These are phyloP conservation scores for Clarias magur DNA, from an alignment of 2,113 vertebrate genomes.

Conservation along the genomic window DNA sequence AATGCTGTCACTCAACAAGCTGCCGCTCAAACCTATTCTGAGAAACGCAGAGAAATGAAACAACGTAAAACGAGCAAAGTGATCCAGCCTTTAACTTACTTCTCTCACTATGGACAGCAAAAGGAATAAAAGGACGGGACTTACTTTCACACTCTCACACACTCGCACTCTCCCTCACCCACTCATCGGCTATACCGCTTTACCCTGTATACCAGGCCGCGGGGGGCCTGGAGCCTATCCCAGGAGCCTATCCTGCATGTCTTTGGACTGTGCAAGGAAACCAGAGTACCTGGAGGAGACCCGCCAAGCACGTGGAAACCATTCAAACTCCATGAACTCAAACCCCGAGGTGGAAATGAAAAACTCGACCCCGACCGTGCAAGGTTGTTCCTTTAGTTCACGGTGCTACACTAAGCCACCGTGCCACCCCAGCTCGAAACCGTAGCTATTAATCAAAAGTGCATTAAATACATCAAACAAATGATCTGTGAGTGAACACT, in stretches of 20 bases:
- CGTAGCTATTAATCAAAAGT: not conserved
- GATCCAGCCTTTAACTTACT: not conserved
- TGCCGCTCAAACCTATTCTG: not conserved
- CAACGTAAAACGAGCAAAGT: not conserved
- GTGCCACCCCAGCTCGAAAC: not conserved
- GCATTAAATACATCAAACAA: not conserved
- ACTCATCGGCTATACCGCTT: too few species aligned
- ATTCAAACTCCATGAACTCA: too few species aligned
- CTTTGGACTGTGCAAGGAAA: too few species aligned
- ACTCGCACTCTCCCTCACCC: too few species aligned
- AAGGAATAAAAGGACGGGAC: not conserved
- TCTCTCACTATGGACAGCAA: not conserved
- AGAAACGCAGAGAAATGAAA: not conserved
- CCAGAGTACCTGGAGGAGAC: too few species aligned
- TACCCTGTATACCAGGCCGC: too few species aligned
- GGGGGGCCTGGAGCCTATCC: too few species aligned
- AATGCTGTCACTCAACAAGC: not conserved
- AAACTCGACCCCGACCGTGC: too few species aligned
- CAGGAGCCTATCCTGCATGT: too few species aligned
- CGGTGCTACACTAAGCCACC: too few species aligned
- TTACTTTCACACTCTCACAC: not conserved
- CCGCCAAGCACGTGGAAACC: too few species aligned
- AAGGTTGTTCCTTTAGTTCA: too few species aligned
- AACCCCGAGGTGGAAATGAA: not conserved
- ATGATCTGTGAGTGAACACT: not conserved